Evolutionary conservation across 2,888 invertebrate species (phyloP).

Genomic region (Petrolisthes manimaculis): DNA sequence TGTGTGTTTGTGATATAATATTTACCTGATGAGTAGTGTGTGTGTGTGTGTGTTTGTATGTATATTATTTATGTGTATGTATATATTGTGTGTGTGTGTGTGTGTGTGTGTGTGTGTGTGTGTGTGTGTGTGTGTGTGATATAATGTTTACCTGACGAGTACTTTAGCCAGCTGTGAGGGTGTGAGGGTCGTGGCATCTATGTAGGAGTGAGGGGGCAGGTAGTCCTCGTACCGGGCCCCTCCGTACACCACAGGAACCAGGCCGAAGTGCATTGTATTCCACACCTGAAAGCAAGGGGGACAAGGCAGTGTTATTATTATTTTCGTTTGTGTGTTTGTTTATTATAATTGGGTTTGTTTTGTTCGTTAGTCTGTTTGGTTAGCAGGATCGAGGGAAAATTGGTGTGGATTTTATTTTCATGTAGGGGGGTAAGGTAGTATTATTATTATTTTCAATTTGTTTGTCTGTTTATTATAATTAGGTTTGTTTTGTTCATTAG

Average conservation of each 20-base stretch:
- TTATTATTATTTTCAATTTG: too few relatives aligned
- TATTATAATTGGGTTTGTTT: too few relatives aligned
- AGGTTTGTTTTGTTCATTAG: too few relatives aligned
- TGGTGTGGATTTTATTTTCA: too few relatives aligned
- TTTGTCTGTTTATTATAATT: too few relatives aligned
- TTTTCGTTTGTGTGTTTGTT: too few relatives aligned
- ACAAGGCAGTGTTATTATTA: neutral
- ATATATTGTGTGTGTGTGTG: too few relatives aligned
- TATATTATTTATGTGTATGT: too few relatives aligned
- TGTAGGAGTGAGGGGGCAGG: slow-evolving; percentile 50
- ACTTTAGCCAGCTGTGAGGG: slow-evolving; percentile 28
- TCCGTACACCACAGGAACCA: slow-evolving; percentile 57
- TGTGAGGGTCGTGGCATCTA: slow-evolving; percentile 47
- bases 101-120: too few relatives aligned
- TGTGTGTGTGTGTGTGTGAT: neutral
- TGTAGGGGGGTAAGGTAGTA: neutral
- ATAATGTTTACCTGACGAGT: slow-evolving; percentile 6
- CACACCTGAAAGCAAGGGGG: slow-evolving; percentile 12
- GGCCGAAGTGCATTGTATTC: slow-evolving; percentile 22
- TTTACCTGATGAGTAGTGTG: slow-evolving; percentile 16
- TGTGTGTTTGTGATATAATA: neutral
- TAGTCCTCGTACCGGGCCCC: slow-evolving; percentile 40
- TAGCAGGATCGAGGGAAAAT: too few relatives aligned
- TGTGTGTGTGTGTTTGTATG: neutral
- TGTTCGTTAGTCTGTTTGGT: too few relatives aligned